Percentiles rank a stretch among this genome's conserved stretches.
Evolutionary conservation across 2,888 invertebrate genomes (phyloP).

Genomic region (Nudaria mundana): DNA sequence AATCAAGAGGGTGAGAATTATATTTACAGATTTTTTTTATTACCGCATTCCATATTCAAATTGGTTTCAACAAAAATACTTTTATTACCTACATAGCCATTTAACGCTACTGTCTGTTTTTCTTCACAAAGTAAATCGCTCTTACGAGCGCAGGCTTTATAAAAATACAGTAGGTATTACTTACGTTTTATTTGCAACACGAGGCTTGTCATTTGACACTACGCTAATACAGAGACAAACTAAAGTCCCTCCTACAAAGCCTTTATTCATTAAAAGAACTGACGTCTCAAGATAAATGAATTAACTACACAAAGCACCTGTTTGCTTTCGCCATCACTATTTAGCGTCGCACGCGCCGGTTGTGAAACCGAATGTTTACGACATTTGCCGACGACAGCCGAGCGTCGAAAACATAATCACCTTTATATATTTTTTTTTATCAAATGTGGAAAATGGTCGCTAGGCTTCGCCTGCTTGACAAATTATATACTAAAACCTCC

Average conservation of each 20-base stretch:
- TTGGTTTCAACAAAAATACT: too few relatives aligned
- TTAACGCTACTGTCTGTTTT: not conserved
- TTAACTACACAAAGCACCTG: slow-evolving; percentile 41
- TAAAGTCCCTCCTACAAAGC: slow-evolving; percentile 1
- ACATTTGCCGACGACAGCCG: slow-evolving; percentile 27
- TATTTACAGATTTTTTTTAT: too few relatives aligned
- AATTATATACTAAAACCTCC: too few relatives aligned
- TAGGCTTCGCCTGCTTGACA: too few relatives aligned
- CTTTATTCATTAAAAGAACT: slow-evolving; percentile 4
- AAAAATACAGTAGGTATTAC: slow-evolving; percentile 1
- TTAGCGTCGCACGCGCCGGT: slow-evolving; percentile 41
- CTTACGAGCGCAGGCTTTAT: not conserved
- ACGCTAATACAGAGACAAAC: slow-evolving; percentile 6
- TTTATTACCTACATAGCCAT: not conserved
- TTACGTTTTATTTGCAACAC: slow-evolving; percentile 5
- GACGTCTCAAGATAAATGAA: slow-evolving; percentile 30
- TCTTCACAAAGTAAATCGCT: not conserved
- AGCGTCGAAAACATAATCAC: slow-evolving; percentile 27
- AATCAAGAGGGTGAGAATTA: too few relatives aligned
- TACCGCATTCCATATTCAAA: too few relatives aligned
- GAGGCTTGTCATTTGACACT: slow-evolving; percentile 6
- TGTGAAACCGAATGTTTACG: slow-evolving; percentile 42
- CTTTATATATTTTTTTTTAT: too few relatives aligned
- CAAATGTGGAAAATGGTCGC: too few relatives aligned
- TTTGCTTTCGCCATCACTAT: slow-evolving; percentile 54